These are phyloP conservation scores for Thalassarche chlororhynchos DNA, from an alignment of 2,113 vertebrate species.

Conservation along the genomic window DNA sequence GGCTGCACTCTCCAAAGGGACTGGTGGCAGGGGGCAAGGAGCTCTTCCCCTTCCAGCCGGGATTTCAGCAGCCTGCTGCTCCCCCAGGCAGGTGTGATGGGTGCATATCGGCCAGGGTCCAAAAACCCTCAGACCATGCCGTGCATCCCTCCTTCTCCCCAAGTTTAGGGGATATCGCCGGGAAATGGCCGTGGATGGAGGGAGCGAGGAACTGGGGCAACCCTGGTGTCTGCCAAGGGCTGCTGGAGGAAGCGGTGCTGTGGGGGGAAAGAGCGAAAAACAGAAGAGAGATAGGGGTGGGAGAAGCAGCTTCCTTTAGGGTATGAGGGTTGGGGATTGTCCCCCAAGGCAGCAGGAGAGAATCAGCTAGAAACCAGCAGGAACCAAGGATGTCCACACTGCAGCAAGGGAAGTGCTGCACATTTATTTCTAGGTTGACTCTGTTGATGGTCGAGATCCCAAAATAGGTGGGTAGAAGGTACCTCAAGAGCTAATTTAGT, in stretches of 20 bases:
- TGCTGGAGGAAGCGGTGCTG: background rate
- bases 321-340: background rate
- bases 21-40: background rate
- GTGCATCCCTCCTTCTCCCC: background rate
- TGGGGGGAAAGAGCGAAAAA: rapidly evolving
- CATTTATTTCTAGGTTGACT: background rate
- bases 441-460: background rate
- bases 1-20: background rate
- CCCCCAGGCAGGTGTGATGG: background rate
- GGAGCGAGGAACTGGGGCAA: background rate
- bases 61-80: background rate
- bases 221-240: background rate
- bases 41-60: background rate
- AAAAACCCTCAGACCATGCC: rapidly evolving
- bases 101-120: background rate
- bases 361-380: background rate
- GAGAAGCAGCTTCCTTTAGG: background rate
- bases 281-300: background rate
- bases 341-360: background rate
- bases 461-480: conserved; percentile 48
- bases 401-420: background rate
- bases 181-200: rapidly evolving
- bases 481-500: conserved; percentile 52
- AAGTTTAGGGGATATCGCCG: rapidly evolving
- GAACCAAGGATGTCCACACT: background rate